Conservation (phyloP, 2,888 invertebrate species). For the Tethea ocularis region DNA sequence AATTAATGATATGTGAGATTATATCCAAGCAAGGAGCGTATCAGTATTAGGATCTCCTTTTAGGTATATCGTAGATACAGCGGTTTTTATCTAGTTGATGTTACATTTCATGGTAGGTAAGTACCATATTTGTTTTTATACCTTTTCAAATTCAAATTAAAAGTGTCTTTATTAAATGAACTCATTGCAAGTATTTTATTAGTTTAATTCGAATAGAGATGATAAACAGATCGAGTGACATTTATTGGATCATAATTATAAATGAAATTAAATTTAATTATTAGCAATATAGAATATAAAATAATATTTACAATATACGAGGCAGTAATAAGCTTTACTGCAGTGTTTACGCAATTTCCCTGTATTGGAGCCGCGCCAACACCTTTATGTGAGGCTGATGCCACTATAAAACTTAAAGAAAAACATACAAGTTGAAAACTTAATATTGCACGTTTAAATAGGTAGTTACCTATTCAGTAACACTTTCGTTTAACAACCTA, state of each 20-base stretch:
- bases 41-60: neutral
- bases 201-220: no score
- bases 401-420: constrained; percentile 5
- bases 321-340: constrained; percentile 1
- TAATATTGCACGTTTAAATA: neutral
- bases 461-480: neutral
- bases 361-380: constrained; percentile 7
- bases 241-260: no score
- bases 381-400: constrained; percentile 8
- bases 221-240: no score
- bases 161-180: no score
- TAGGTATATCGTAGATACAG: neutral
- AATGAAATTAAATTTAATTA: neutral
- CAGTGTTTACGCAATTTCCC: neutral
- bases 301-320: neutral
- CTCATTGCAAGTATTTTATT: no score
- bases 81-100: neutral
- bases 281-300: neutral
- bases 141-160: no score
- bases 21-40: neutral
- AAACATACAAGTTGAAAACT: neutral
- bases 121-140: no score
- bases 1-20: constrained; percentile 9
- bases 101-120: neutral
- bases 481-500: neutral